Conservation (phyloP, 30 jellyfish, hydroid and myxozoan genomes). For the Euphysa ruthae region DNA sequence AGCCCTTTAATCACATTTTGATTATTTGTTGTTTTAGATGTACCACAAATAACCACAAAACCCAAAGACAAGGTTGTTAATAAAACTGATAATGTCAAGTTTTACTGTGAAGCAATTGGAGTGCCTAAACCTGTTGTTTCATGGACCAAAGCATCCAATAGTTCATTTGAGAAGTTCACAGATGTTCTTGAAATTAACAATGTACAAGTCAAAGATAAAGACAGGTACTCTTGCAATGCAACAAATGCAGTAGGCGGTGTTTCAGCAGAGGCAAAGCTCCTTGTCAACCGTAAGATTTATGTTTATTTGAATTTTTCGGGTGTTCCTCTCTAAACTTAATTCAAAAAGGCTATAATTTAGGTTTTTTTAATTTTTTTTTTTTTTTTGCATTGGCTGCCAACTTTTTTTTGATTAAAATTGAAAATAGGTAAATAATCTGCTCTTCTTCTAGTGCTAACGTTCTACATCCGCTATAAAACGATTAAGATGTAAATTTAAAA, state of each 20-base stretch:
- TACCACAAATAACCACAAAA: slow-evolving; percentile 39
- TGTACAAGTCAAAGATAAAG: slow-evolving; percentile 53
- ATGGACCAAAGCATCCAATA: slow-evolving; percentile 56
- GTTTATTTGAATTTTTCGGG: no score
- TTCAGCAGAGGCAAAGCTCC: slow-evolving; percentile 35
- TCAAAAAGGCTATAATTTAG: no score
- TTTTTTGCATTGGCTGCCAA: no score
- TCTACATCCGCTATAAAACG: no score
- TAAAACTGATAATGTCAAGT: slow-evolving; percentile 29
- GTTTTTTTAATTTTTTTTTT: no score
- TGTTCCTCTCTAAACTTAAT: no score
- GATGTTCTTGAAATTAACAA: slow-evolving; percentile 19
- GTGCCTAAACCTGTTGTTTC: slow-evolving; percentile 60
- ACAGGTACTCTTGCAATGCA: slow-evolving; percentile 60
- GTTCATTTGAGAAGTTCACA: slow-evolving; percentile 22
- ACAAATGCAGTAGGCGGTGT: slow-evolving; percentile 49
- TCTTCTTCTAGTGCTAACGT: no score
- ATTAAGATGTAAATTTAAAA: no score
- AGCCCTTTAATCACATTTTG: no score
- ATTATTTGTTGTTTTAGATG: slow-evolving; percentile 22
- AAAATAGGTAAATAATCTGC: no score
- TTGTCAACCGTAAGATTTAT: slow-evolving; percentile 56
- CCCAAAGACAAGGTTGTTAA: slow-evolving; percentile 46
- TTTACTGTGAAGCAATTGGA: slow-evolving; percentile 74
- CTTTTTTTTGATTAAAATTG: no score